A percentile compares a stretch with the other conserved stretches of the same genome.
These are phyloP conservation scores for Eristalinus sepulchralis DNA, from an alignment of 2,888 invertebrate genomes.

Conservation along the genomic window DNA sequence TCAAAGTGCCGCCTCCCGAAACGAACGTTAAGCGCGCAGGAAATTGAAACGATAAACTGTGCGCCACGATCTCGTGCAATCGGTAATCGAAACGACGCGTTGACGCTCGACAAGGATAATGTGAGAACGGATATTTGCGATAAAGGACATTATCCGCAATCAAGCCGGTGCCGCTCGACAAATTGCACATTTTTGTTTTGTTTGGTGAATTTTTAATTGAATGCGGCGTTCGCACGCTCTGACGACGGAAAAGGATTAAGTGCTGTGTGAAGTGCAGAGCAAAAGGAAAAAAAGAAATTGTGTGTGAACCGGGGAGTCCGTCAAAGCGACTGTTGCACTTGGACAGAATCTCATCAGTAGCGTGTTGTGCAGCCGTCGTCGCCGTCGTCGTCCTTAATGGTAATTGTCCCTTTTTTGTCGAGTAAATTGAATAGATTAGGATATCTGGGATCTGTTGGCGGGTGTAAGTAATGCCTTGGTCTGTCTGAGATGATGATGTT, in stretches of 20 bases:
- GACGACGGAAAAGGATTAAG: background rate
- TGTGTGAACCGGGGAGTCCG: background rate
- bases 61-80: background rate
- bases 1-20: background rate
- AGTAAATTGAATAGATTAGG: background rate
- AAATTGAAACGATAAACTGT: constrained; percentile 29
- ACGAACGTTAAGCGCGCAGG: background rate
- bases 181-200: constrained; percentile 28
- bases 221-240: background rate
- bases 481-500: background rate
- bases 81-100: background rate
- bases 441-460: background rate
- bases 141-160: constrained; percentile 28
- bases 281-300: background rate
- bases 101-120: constrained; percentile 31
- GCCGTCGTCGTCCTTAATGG: constrained; percentile 14
- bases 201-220: constrained; percentile 41
- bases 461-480: background rate
- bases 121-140: constrained; percentile 17
- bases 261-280: background rate
- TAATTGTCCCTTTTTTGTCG: constrained; percentile 6
- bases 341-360: background rate
- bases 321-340: constrained; percentile 8
- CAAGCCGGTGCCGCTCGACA: constrained; percentile 17
- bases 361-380: constrained; percentile 2